phyloP scores from a whole-genome alignment of 2,888 invertebrate species.

The Slavum lentiscoides region DNA sequence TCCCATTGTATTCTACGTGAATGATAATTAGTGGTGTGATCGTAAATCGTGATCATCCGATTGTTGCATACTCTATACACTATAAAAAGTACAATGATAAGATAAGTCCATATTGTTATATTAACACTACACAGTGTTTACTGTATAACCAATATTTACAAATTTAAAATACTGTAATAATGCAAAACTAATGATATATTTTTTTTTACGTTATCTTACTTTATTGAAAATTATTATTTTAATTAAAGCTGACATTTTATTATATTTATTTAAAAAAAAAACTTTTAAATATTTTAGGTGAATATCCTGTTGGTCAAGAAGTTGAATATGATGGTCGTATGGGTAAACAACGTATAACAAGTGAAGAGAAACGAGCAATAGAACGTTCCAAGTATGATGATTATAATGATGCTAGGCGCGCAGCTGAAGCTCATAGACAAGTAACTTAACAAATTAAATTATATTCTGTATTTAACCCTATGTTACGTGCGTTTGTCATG shows the following conservation, averaged over 20 bases:
- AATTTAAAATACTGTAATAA: background rate
- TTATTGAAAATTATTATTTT: no score
- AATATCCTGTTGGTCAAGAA: constrained; percentile 88
- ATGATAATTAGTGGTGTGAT: constrained; percentile 25
- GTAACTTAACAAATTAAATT: constrained; percentile 60
- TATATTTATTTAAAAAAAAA: background rate
- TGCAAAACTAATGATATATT: no score
- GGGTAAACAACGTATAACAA: constrained; percentile 82
- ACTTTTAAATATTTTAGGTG: constrained; percentile 60
- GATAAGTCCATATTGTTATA: background rate
- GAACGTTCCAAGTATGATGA: constrained; percentile 90
- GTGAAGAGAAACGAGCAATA: constrained; percentile 85
- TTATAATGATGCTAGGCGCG: constrained; percentile 91
- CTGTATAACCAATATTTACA: background rate
- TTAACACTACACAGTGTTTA: background rate
- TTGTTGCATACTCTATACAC: background rate
- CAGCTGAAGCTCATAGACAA: constrained; percentile 97
- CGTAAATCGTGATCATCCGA: background rate
- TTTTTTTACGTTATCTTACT: no score
- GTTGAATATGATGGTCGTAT: constrained; percentile 87
- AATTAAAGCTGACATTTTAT: no score
- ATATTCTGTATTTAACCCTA: constrained; percentile 4
- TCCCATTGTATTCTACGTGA: background rate
- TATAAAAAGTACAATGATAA: constrained; percentile 26
- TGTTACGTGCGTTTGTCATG: no score